Conservation (phyloP, 2,888 invertebrate species). For the Pristionchus exspectatus region DNA sequence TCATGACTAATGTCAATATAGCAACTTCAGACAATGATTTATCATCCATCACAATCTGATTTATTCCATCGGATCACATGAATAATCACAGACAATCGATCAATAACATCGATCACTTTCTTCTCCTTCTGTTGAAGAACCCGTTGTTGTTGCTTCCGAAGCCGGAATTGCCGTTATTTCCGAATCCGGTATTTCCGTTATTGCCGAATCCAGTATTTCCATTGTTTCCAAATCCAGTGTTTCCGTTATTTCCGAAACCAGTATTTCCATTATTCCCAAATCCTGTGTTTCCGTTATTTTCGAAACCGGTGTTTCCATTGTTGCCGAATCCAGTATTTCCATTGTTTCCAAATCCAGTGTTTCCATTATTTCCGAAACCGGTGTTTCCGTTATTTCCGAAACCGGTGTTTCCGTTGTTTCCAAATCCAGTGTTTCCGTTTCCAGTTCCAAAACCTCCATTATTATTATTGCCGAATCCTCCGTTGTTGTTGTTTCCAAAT, state of each 20-base stretch:
- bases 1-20: too few species aligned
- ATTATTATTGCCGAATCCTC: not conserved
- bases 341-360: not conserved
- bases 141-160: not conserved
- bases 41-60: not conserved
- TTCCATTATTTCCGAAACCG: conserved; percentile 21
- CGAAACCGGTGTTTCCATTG: conserved; percentile 9
- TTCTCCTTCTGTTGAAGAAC: not conserved
- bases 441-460: not conserved
- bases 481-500: not conserved
- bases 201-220: not conserved
- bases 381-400: not conserved
- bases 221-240: not conserved
- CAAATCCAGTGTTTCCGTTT: not conserved
- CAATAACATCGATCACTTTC: not conserved
- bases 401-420: not conserved
- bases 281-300: not conserved
- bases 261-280: conserved; percentile 5
- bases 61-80: not conserved
- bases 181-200: not conserved
- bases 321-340: conserved; percentile 17
- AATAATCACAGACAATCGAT: conserved; percentile 5
- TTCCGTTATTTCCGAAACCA: not conserved
- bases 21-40: too few species aligned
- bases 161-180: not conserved